Base-by-base conservation (phyloP, 2,797 vertebrate species). In the Sebastolobus altivelis region DNA sequence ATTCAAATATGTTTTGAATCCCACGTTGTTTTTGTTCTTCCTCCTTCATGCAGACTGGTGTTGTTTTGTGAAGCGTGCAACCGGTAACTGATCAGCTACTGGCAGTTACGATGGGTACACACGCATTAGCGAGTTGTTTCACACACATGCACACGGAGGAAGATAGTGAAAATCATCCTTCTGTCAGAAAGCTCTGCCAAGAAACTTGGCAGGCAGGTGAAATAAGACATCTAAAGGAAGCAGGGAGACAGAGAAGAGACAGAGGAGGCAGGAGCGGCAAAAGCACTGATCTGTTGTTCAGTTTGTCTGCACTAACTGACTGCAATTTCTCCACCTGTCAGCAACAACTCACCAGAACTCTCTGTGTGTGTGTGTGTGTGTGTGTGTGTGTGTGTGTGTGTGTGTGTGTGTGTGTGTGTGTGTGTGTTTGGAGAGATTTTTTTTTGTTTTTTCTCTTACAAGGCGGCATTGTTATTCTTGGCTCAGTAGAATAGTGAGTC, bases 301-400 rank as follows among this genome's bases (percentile, higher is more conserved):
- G 91, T 93, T 93, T 94, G 93, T 93, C 93, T 88, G 81, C 87
- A 83, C 88, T 89, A 92, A 92, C 89, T 84, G 89, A 92, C 87
- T 88, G 88, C 91, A 85, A 78, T 88, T 87, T 88, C 88, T 89
- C 88, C 89, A 93, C 90, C 92, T 94, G 93, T 91, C 93, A 92
- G 88, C 87, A 89, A 49, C 88, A 86, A 72, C 90, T 87, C 84
- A 83, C 73, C 70, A 87, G 82, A 78, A 79, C 49, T n/a, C 27
- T n/a, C 35, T 31, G 6, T 58, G 35, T 31, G 27, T 72, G 40
- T 31, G 10, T 72, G 60, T 77, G 63, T 66, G 63, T 63, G 35
- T 62, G 65, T 35, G 79, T 55, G 54, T 25, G 56, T n/a, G 9
- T 37, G 31, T 35, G 20, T 67, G 37, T 31, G 6, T 58, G 35